phyloP scores from a whole-genome alignment of 2,888 invertebrate species.

The Acleris laterana region DNA sequence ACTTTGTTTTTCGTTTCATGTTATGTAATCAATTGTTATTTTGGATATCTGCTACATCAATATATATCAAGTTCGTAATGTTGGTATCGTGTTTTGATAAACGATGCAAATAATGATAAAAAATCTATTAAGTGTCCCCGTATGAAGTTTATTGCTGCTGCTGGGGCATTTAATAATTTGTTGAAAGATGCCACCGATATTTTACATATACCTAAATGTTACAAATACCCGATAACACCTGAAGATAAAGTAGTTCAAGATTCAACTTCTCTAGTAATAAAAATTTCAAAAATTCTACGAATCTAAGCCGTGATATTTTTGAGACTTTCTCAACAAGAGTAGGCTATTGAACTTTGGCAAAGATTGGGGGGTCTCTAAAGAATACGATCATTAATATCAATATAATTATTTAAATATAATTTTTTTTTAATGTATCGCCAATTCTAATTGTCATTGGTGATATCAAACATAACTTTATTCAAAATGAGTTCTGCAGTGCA shows the following conservation, averaged over 20 bases:
- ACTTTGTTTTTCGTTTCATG: slow-evolving; percentile 10
- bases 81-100: slow-evolving; percentile 6
- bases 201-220: too few species aligned
- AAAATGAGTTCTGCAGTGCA: too few species aligned
- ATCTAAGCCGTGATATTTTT: slow-evolving; percentile 13
- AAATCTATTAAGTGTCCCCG: not conserved
- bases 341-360: slow-evolving; percentile 22
- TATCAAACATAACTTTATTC: too few species aligned
- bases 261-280: slow-evolving; percentile 7
- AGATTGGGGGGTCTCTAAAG: not conserved
- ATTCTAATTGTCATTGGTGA: too few species aligned
- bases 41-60: slow-evolving; percentile 15
- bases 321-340: slow-evolving; percentile 13
- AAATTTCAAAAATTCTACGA: not conserved
- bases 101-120: slow-evolving; percentile 10
- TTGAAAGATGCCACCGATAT: too few species aligned
- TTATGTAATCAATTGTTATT: slow-evolving; percentile 26
- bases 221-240: too few species aligned
- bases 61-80: slow-evolving; percentile 7
- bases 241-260: slow-evolving; percentile 3
- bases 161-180: too few species aligned
- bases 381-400: not conserved
- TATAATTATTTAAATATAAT: not conserved
- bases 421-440: too few species aligned
- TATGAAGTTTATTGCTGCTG: not conserved